Evolutionary conservation across 2,113 vertebrate species (phyloP).

Genomic region (Ictalurus furcatus): DNA sequence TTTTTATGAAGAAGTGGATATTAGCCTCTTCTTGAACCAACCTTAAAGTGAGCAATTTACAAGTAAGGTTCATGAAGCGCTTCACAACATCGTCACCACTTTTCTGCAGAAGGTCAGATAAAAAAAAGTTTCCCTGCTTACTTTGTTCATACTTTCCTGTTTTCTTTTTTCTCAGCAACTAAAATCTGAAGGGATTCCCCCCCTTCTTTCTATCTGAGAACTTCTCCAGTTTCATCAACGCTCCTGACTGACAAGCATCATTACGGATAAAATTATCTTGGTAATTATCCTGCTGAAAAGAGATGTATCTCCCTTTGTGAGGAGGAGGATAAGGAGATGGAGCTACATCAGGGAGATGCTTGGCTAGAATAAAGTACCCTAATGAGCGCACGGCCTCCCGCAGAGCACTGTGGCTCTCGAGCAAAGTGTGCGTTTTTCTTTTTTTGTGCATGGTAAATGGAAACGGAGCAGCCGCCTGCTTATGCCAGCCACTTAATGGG

Average conservation of each 20-base stretch:
- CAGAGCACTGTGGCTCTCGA: slow-evolving; percentile 48
- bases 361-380: slow-evolving; percentile 66
- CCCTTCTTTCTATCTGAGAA: slow-evolving; percentile 58
- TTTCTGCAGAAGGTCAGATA: slow-evolving; percentile 32
- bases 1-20: neutral
- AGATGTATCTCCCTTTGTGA: slow-evolving; percentile 75
- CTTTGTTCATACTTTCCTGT: slow-evolving; percentile 31
- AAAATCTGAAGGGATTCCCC: slow-evolving; percentile 57
- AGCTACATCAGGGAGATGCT: slow-evolving; percentile 58
- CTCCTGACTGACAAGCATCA: slow-evolving; percentile 76
- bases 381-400: slow-evolving; percentile 61
- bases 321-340: slow-evolving; percentile 44
- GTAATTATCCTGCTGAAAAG: slow-evolving; percentile 75
- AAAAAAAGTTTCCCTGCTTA: slow-evolving; percentile 60
- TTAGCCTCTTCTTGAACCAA: neutral
- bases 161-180: slow-evolving; percentile 57
- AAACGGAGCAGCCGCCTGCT: slow-evolving; percentile 33
- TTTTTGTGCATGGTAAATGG: slow-evolving; percentile 50
- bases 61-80: neutral
- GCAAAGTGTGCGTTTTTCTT: slow-evolving; percentile 57
- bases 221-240: slow-evolving; percentile 73
- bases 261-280: slow-evolving; percentile 78
- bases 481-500: slow-evolving; percentile 44
- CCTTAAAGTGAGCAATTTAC: neutral
- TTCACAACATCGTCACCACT: neutral